Evolutionary conservation across 1,140 invertebrate genomes (phyloP).

Genomic region (Drosophila kikkawai): DNA sequence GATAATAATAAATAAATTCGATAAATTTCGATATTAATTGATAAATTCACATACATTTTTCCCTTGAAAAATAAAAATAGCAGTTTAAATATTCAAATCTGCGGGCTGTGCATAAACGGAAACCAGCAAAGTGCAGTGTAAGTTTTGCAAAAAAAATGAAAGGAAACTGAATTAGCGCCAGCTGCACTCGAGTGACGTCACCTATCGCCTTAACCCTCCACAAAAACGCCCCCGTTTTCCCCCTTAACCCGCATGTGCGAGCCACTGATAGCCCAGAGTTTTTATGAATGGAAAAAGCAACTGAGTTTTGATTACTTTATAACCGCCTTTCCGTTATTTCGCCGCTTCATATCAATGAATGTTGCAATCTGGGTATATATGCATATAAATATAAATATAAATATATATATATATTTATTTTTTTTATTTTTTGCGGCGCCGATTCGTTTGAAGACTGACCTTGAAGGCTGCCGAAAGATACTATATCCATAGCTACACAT

Average conservation of each 20-base stretch:
- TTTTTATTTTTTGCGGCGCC: conserved; percentile 31
- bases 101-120: conserved; percentile 46
- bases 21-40: too few species aligned
- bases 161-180: conserved; percentile 60
- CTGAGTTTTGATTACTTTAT: conserved; percentile 72
- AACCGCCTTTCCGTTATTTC: conserved; percentile 37
- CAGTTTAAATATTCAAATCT: conserved; percentile 19
- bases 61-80: background rate
- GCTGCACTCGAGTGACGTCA: conserved; percentile 73
- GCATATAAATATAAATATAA: background rate
- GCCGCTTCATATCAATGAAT: conserved; percentile 60
- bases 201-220: conserved; percentile 26
- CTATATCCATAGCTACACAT: conserved; percentile 11
- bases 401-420: background rate
- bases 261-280: conserved; percentile 58
- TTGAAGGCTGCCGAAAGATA: conserved; percentile 48
- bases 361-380: conserved; percentile 33
- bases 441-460: conserved; percentile 73
- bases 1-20: too few species aligned
- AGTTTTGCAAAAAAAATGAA: conserved; percentile 25
- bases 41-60: too few species aligned
- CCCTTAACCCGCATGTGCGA: conserved; percentile 22
- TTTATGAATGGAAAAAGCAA: conserved; percentile 75
- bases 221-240: conserved; percentile 38
- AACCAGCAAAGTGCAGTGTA: conserved; percentile 26